Evolutionary conservation across 2,797 vertebrate genomes (phyloP).

Genomic region (Ctenochaetus hawaiiensis): DNA sequence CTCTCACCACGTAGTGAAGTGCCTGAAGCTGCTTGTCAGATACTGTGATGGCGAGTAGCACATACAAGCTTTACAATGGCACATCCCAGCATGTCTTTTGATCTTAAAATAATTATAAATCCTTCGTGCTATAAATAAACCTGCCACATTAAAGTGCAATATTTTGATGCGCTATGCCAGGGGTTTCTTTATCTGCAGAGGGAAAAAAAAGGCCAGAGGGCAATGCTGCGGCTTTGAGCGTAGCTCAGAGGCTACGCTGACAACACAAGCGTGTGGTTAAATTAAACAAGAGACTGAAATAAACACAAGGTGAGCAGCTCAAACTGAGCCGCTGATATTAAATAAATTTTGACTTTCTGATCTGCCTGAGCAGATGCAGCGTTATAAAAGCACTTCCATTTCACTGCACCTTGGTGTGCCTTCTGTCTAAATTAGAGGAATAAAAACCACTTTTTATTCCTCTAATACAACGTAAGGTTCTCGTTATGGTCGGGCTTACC

Average conservation of each 20-base stretch:
- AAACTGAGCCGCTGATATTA: conserved; percentile 50
- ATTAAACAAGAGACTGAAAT: conserved; percentile 76
- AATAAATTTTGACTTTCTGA: conserved; percentile 60
- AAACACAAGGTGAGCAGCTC: conserved; percentile 68
- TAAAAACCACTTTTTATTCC: conserved; percentile 60
- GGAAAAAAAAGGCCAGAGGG: conserved; percentile 63
- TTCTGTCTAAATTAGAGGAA: conserved; percentile 48
- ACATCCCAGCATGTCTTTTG: conserved; percentile 52
- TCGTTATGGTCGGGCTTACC: conserved; percentile 49
- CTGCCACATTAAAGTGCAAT: conserved; percentile 56
- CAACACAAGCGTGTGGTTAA: conserved; percentile 65
- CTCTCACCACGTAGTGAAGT: conserved; percentile 1
- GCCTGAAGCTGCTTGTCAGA: conserved; percentile 61
- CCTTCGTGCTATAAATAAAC: conserved; percentile 67
- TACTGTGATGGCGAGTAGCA: conserved; percentile 39
- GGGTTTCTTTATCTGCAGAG: conserved; percentile 63
- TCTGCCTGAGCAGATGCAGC: conserved; percentile 36
- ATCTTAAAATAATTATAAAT: conserved; percentile 74
- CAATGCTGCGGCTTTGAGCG: conserved; percentile 64
- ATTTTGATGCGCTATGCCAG: conserved; percentile 65
- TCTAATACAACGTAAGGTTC: conserved; percentile 49
- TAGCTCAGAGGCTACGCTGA: conserved; percentile 63
- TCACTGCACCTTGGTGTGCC: conserved; percentile 27
- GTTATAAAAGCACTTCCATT: conserved; percentile 42
- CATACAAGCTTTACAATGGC: conserved; percentile 51